A percentile compares a stretch with the other conserved stretches of the same genome.
Conservation (phyloP, 2,888 invertebrate genomes). For the Parochlus steinenii region DNA sequence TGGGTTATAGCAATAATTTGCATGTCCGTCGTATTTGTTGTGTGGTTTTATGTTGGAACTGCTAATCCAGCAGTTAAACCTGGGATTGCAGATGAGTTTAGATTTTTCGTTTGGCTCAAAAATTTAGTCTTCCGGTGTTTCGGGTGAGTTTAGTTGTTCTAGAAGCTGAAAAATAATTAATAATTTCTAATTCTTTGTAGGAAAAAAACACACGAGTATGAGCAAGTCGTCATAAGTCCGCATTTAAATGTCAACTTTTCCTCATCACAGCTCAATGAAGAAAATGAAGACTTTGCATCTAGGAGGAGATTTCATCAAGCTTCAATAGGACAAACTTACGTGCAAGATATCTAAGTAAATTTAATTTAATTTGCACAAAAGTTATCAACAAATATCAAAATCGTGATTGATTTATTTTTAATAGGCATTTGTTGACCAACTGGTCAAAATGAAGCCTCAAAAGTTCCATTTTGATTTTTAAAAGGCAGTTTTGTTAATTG, state of each 20-base stretch:
- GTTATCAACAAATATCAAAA: conserved; percentile 19
- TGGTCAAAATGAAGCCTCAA: no score
- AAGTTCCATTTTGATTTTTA: no score
- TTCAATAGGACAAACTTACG: conserved; percentile 59
- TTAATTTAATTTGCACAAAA: no score
- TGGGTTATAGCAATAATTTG: conserved; percentile 84
- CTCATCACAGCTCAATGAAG: conserved; percentile 80
- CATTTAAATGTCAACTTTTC: conserved; percentile 63
- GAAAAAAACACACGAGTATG: conserved; percentile 62
- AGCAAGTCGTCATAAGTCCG: conserved; percentile 73
- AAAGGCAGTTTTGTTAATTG: no score
- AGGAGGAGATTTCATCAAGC: conserved; percentile 87
- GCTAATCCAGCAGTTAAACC: conserved; percentile 93
- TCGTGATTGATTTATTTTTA: neutral
- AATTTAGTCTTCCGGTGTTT: conserved; percentile 52
- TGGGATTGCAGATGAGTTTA: conserved; percentile 70
- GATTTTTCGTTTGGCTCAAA: conserved; percentile 63
- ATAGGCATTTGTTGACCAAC: no score
- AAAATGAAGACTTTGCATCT: conserved; percentile 87
- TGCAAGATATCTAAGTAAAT: conserved; percentile 53
- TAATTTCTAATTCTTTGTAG: conserved; percentile 31
- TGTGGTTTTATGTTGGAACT: conserved; percentile 89
- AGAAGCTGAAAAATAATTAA: conserved; percentile 6
- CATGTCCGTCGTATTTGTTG: conserved; percentile 59
- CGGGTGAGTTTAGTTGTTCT: conserved; percentile 39